These are phyloP conservation scores for Clusia tigrina DNA, from an alignment of 2,888 invertebrate genomes.

Conservation along the genomic window DNA sequence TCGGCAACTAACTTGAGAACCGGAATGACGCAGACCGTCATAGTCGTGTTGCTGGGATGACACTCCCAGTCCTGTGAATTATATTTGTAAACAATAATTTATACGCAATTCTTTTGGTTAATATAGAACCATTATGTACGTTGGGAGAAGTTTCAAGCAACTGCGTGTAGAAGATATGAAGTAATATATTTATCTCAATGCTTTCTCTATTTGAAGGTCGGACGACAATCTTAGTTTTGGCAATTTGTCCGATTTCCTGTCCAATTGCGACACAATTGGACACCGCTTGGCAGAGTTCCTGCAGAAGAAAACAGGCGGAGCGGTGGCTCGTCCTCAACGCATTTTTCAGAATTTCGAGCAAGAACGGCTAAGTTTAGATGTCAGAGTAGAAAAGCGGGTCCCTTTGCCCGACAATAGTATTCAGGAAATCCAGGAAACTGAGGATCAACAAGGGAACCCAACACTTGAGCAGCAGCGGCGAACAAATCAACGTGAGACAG, in stretches of 20 bases:
- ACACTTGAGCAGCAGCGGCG: not conserved
- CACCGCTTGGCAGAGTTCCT: conserved; percentile 4
- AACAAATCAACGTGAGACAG: not conserved
- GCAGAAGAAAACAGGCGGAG: not conserved
- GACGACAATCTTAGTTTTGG: not conserved
- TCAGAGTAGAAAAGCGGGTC: not conserved
- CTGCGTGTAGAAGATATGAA: no score
- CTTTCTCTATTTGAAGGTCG: not conserved
- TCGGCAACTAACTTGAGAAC: no score
- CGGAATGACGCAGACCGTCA: no score
- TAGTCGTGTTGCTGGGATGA: no score
- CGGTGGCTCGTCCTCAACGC: not conserved
- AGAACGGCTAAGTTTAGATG: not conserved
- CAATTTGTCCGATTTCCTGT: not conserved
- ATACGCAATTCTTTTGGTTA: no score
- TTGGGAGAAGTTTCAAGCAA: no score
- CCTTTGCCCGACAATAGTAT: not conserved
- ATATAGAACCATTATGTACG: no score
- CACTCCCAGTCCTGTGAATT: no score
- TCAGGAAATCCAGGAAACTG: not conserved
- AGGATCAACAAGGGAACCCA: not conserved
- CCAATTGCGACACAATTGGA: not conserved
- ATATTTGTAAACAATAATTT: no score
- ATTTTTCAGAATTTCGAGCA: not conserved
- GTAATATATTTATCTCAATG: no score